phyloP scores from a whole-genome alignment of 2,113 vertebrate genomes.

The Bufo gargarizans region DNA sequence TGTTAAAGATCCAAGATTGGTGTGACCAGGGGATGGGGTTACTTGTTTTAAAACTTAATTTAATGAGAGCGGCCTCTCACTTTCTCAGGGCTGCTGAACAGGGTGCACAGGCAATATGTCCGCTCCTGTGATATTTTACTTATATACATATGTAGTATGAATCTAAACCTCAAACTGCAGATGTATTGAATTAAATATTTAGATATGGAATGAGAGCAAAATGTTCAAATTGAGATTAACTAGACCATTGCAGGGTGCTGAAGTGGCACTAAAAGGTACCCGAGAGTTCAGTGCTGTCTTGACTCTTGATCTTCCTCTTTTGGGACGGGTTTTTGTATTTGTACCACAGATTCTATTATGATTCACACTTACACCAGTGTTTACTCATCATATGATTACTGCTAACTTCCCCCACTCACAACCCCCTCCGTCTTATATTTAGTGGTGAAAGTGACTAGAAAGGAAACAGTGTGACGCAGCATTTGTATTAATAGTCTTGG shows the following conservation, averaged over 20 bases:
- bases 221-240: not conserved
- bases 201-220: not conserved
- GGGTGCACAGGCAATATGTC: not conserved
- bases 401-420: constrained; percentile 27
- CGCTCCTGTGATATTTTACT: not conserved
- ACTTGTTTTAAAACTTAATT: too few relatives aligned
- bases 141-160: not conserved
- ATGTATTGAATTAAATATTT: not conserved
- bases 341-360: not conserved
- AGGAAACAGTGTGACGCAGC: constrained; percentile 40
- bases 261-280: not conserved
- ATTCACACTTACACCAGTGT: not conserved
- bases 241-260: not conserved
- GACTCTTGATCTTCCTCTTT: constrained; percentile 29
- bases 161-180: not conserved
- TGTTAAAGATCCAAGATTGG: too few relatives aligned
- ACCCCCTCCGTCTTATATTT: constrained; percentile 21
- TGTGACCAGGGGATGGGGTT: too few relatives aligned
- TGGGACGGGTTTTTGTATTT: constrained; percentile 38
- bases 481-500: not conserved
- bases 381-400: constrained; percentile 32
- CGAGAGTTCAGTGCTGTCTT: not conserved
- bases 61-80: too few relatives aligned
- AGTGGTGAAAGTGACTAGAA: constrained; percentile 22
- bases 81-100: too few relatives aligned